Evolutionary conservation across 2,113 vertebrate genomes (phyloP), one percentile per base, ranked within the genome.

Genomic region (Pterocles orientalis): DNA sequence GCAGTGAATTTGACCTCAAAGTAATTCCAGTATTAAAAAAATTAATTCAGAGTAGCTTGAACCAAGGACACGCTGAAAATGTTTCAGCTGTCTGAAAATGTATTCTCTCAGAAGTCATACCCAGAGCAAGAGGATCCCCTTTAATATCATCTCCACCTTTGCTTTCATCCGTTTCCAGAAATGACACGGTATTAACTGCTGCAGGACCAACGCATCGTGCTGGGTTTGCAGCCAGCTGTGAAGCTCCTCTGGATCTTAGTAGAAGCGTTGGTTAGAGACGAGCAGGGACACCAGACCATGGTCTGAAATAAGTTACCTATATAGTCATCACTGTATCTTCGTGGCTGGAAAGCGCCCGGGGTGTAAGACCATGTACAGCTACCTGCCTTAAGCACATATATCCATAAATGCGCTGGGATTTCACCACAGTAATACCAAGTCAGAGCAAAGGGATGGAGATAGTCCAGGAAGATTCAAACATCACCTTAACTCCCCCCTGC

Each of bases 401-500:
- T 17, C 33, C 36, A 9, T 3, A 71, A 75, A 58, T 4, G 54
- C 84, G 29, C 14, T 34, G 39, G 10, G 18, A 48, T 82, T 76
- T 53, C 5, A 69, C 25, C 4, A 4, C 1, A 31, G 11, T 3
- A 47, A 33, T 7, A 70, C 77, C 29, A 73, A 83, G 51, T 24
- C 41, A 17, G 18, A 29, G 56, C 36, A 53, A 66, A 66, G 48
- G 25, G 61, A 64, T 10, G 31, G 56, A 56, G 21, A 26, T 25
- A 7, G 29, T 3, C 64, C 33, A 31, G 1, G 1, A 41, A 51
- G 31, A 43, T 4, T 36, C 83, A 88, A 48, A 82, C 51, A 83
- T 2, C 47, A 14, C 2, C 69, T 28, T 10, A 64, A 54, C 56
- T 50, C 33, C 34, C 0, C 1, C 31, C 17, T 54, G 45, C 26